A percentile compares a stretch with the other conserved stretches of the same genome.
Evolutionary conservation across 2,888 invertebrate genomes (phyloP).

Genomic region (Rotaria magnacalcarata): DNA sequence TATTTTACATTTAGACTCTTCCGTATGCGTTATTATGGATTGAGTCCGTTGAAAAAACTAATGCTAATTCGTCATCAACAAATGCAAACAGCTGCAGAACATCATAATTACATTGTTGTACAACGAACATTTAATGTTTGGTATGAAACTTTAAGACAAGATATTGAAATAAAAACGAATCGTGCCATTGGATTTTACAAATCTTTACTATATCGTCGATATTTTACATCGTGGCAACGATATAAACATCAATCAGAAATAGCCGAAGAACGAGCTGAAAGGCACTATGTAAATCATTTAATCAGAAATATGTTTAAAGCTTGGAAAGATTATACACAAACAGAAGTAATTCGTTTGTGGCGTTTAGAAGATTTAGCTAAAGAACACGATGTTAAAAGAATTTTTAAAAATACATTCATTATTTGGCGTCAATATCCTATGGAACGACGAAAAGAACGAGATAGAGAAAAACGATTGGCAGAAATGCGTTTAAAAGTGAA

Average conservation of each 20-base stretch:
- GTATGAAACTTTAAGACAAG: constrained; percentile 18
- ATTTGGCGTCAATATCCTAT: constrained; percentile 52
- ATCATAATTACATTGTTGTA: constrained; percentile 42
- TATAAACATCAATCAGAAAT: constrained; percentile 53
- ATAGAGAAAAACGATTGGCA: constrained; percentile 51
- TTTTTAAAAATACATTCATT: constrained; percentile 51
- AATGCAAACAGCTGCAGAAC: constrained; percentile 49
- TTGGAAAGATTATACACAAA: constrained; percentile 53
- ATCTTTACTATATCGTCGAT: constrained; percentile 51
- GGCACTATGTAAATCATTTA: constrained; percentile 49
- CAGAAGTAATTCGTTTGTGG: constrained; percentile 52
- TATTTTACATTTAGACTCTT: constrained; percentile 44
- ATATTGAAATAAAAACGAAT: constrained; percentile 26
- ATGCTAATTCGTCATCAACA: constrained; percentile 50
- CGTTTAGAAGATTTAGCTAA: constrained; percentile 32
- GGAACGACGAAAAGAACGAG: constrained; percentile 50
- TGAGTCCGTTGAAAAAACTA: constrained; percentile 51
- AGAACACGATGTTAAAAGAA: constrained; percentile 44
- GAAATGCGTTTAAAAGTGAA: constrained; percentile 57
- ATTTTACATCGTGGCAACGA: constrained; percentile 54
- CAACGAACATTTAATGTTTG: constrained; percentile 39
- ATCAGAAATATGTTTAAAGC: constrained; percentile 50
- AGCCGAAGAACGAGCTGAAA: constrained; percentile 52
- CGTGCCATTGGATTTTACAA: constrained; percentile 52
- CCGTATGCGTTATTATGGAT: constrained; percentile 40